phyloP scores from a whole-genome alignment of 2,113 vertebrate genomes.

The Symphodus melops region DNA sequence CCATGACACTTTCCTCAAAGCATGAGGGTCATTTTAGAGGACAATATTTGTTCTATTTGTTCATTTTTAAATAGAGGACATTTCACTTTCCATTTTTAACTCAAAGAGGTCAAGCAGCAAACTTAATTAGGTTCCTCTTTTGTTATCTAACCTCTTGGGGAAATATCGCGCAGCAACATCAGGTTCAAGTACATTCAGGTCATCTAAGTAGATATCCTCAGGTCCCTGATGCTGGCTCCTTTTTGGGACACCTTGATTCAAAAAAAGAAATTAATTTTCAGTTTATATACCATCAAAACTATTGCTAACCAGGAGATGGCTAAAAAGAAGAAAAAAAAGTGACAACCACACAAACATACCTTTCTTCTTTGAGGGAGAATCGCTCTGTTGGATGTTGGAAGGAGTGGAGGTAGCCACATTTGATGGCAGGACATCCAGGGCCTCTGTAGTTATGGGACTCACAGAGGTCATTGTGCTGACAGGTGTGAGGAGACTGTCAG shows the following conservation, averaged over 20 bases:
- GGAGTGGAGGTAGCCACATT: slow-evolving; percentile 76
- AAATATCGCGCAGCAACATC: slow-evolving; percentile 97
- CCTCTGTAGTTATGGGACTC: slow-evolving; percentile 59
- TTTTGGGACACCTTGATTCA: slow-evolving; percentile 90
- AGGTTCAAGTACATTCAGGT: slow-evolving; percentile 93
- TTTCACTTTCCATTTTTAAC: not conserved
- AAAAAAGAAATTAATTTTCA: slow-evolving; percentile 19
- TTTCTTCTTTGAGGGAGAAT: slow-evolving; percentile 97
- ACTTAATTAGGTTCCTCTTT: slow-evolving; percentile 16
- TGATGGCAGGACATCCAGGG: slow-evolving; percentile 58
- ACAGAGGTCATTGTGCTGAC: slow-evolving; percentile 21
- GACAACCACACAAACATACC: slow-evolving; percentile 71
- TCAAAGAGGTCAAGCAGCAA: slow-evolving; percentile 19
- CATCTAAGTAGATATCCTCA: slow-evolving; percentile 97
- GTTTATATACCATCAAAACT: not conserved
- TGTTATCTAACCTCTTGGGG: slow-evolving; percentile 89
- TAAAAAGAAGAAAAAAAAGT: not conserved
- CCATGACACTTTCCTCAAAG: not conserved
- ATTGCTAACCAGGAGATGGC: not conserved
- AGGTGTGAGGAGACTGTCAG: slow-evolving; percentile 38
- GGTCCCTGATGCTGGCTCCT: slow-evolving; percentile 98
- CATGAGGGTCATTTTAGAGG: not conserved
- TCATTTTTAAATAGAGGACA: slow-evolving; percentile 11
- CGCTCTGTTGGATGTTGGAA: slow-evolving; percentile 79
- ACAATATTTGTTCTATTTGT: not conserved